Evolutionary conservation across 2,797 vertebrate species (phyloP), one percentile per base, ranked within the genome.

Genomic region (Simalia tracyae): DNA sequence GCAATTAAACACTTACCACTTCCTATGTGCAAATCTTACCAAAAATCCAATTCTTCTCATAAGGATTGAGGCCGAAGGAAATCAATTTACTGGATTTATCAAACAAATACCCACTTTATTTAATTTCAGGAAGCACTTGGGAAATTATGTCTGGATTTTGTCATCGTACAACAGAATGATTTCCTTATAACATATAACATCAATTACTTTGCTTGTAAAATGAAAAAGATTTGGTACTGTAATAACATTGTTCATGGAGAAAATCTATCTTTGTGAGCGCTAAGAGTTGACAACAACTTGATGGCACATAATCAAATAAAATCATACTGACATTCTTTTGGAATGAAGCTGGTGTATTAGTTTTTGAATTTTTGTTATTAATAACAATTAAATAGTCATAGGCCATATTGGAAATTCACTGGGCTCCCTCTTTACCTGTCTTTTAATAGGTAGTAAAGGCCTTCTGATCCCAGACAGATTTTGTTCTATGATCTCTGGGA

Each of bases 1-100:
- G 36, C 63, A 90, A 90, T 81, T 61, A 90, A 57, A 76, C 24
- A 17, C n/a, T 60, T 50, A 63, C 60, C n/a, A 89, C 66, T 92
- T 88, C 76, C 87, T 60, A 50, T 91, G 85, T 89, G 56, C 28
- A 63, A 81, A 26, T 90, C 66, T 76, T 81, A 24, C 11, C 63
- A 87, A 92, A 89, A 72, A 64, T 57, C 2, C 66, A 87, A 1
- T 26, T 87, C 31, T 92, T 81, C 60, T 31, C 60, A 72, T 50
- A 54, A 61, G 2, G 60, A 92, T 36, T 64, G n/a, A 68, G 66
- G 31, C 54, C 36, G 46, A 31, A 63, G 3, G 2, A 56, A 56
- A 26, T 81, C 9, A 22, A 54, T 64, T 92, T 90, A 92, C 42
- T 56, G 84, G 28, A 22, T 26, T 76, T 63, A 36, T 28, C 88